A percentile compares a stretch with the other conserved stretches of the same genome.
phyloP scores from a whole-genome alignment of 2,113 vertebrate species.

The Zosterops pallidus region DNA sequence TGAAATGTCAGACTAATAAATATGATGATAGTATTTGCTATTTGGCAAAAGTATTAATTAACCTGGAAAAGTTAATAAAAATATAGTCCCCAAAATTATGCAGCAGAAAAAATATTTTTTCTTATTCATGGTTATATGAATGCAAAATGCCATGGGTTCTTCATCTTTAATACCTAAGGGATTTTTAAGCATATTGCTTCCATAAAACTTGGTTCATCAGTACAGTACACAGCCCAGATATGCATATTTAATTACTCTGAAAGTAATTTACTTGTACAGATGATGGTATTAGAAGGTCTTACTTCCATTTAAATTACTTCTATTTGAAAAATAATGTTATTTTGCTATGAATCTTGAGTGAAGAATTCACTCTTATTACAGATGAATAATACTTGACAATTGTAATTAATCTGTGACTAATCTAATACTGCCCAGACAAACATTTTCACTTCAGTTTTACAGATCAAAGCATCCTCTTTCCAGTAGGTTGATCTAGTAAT shows the following conservation, averaged over 20 bases:
- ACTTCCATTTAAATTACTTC: conserved; percentile 78
- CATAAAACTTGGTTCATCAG: conserved; percentile 80
- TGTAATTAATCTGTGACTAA: conserved; percentile 68
- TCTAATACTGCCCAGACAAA: conserved; percentile 34
- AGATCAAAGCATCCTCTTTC: background rate
- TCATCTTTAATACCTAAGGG: conserved; percentile 76
- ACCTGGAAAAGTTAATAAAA: conserved; percentile 66
- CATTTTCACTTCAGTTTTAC: conserved; percentile 38
- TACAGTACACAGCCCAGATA: conserved; percentile 76
- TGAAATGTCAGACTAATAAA: conserved; percentile 52
- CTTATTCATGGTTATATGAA: conserved; percentile 65
- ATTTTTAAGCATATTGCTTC: conserved; percentile 81
- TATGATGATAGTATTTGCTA: conserved; percentile 26
- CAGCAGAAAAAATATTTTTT: conserved; percentile 38
- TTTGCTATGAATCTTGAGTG: conserved; percentile 65
- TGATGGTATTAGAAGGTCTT: conserved; percentile 79
- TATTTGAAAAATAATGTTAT: conserved; percentile 58
- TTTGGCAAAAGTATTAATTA: conserved; percentile 70
- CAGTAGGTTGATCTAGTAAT: background rate
- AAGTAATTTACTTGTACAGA: conserved; percentile 80
- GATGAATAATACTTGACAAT: conserved; percentile 57
- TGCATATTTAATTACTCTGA: conserved; percentile 83
- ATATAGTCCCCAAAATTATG: conserved; percentile 50
- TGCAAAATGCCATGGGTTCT: conserved; percentile 69
- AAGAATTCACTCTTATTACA: conserved; percentile 68